Percentiles rank a stretch among this genome's conserved stretches.
Evolutionary conservation across 2,888 invertebrate species (phyloP).

Genomic region (Xanthia togata): DNA sequence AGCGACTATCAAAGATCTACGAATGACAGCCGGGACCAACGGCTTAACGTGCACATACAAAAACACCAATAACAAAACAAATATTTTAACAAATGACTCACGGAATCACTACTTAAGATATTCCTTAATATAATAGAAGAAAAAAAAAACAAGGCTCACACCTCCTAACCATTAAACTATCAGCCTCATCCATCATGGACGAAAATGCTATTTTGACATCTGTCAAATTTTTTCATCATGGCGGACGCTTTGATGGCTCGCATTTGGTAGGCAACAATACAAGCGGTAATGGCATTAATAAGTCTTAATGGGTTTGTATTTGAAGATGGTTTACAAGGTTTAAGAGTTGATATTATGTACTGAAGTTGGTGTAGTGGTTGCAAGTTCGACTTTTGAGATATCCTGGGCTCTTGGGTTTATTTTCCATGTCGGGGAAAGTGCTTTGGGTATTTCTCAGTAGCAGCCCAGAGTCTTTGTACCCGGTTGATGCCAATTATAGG

Average conservation of each 20-base stretch:
- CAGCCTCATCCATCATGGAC: conserved; percentile 65
- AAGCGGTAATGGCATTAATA: conserved; percentile 43
- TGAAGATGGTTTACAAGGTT: conserved; percentile 4
- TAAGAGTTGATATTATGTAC: background rate
- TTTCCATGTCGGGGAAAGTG: background rate
- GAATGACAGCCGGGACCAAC: too few relatives aligned
- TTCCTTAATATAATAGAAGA: background rate
- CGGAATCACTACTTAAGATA: conserved; percentile 14
- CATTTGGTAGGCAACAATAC: conserved; percentile 55
- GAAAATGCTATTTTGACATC: conserved; percentile 85
- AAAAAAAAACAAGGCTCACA: conserved; percentile 44
- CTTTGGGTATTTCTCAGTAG: background rate
- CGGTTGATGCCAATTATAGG: background rate
- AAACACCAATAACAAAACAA: background rate
- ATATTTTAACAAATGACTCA: conserved; percentile 37
- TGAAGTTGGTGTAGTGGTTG: background rate
- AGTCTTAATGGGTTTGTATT: conserved; percentile 45
- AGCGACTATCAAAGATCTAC: background rate
- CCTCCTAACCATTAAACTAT: conserved; percentile 50
- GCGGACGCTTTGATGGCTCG: conserved; percentile 58
- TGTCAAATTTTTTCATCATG: conserved; percentile 80
- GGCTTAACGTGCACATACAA: background rate
- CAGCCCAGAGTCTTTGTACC: background rate
- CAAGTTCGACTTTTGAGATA: background rate
- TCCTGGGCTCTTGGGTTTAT: background rate